Conservation (phyloP, 2,888 invertebrate genomes). For the Orthosia gracilis region DNA sequence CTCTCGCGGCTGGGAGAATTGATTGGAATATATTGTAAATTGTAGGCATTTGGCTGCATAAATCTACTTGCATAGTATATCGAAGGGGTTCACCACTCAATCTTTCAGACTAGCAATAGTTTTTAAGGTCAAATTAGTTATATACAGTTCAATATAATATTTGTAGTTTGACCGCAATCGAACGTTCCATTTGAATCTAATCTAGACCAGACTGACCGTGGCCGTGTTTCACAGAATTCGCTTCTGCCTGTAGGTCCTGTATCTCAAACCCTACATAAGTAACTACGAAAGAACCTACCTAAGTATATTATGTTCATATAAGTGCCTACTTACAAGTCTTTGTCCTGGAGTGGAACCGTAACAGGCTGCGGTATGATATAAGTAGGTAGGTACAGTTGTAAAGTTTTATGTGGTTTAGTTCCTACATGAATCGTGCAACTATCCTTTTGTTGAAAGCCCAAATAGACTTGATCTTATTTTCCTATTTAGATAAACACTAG, state of each 20-base stretch:
- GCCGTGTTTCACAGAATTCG: neutral
- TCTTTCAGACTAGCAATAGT: neutral
- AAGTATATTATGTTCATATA: neutral
- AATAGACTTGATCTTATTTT: neutral
- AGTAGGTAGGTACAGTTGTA: neutral
- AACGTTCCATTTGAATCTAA: neutral
- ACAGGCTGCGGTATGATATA: too few relatives aligned
- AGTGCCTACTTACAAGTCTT: too few relatives aligned
- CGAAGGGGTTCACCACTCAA: neutral
- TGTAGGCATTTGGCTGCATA: slow-evolving; percentile 1
- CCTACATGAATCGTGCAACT: neutral
- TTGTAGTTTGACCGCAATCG: neutral
- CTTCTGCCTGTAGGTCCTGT: neutral
- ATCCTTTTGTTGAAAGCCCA: neutral
- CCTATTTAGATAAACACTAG: neutral
- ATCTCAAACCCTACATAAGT: neutral
- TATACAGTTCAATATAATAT: neutral
- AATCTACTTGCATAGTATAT: slow-evolving; percentile 4
- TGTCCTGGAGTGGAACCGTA: too few relatives aligned
- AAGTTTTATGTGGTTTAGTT: neutral
- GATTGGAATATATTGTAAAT: slow-evolving; percentile 8
- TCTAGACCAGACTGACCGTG: neutral
- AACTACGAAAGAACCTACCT: too few relatives aligned
- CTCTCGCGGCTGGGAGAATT: neutral
- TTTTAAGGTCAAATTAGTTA: too few relatives aligned